Evolutionary conservation across 2,888 invertebrate genomes (phyloP).

Genomic region (Drepana falcataria): DNA sequence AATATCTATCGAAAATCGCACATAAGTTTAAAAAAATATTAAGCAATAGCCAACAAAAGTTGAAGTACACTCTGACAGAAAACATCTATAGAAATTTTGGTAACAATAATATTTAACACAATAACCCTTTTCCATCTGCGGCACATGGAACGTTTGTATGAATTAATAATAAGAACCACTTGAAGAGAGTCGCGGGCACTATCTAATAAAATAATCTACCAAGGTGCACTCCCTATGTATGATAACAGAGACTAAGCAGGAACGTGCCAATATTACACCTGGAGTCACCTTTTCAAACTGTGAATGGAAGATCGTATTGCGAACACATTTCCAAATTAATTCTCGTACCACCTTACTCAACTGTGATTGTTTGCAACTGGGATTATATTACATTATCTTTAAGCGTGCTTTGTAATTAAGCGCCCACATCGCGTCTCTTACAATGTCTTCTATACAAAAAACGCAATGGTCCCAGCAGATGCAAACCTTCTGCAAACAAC

Average conservation of each 20-base stretch:
- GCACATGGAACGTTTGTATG: conserved; percentile 25
- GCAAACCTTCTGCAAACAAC: conserved; percentile 63
- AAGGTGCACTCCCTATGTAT: conserved; percentile 36
- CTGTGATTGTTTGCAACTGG: conserved; percentile 65
- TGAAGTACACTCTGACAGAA: conserved; percentile 52
- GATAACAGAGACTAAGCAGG: conserved; percentile 39
- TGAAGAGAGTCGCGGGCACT: background rate
- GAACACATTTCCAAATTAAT: conserved; percentile 44
- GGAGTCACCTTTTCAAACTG: conserved; percentile 46
- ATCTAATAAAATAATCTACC: conserved; percentile 27
- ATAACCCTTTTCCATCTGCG: conserved; percentile 70
- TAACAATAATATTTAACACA: conserved; percentile 49
- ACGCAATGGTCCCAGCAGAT: conserved; percentile 59
- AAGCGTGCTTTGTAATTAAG: conserved; percentile 70
- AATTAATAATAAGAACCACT: conserved; percentile 10
- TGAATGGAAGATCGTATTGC: conserved; percentile 46
- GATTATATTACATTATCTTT: conserved; percentile 77
- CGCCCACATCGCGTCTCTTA: conserved; percentile 65
- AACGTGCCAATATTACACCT: conserved; percentile 67
- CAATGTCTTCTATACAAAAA: conserved; percentile 50
- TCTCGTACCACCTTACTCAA: conserved; percentile 58
- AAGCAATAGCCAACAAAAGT: conserved; percentile 48
- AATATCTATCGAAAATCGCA: conserved; percentile 11
- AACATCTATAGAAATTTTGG: conserved; percentile 51
- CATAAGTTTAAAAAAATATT: conserved; percentile 16